A percentile compares a stretch with the other conserved stretches of the same genome.
Conservation (phyloP, 2,797 vertebrate genomes). For the Danio albolineatus region DNA sequence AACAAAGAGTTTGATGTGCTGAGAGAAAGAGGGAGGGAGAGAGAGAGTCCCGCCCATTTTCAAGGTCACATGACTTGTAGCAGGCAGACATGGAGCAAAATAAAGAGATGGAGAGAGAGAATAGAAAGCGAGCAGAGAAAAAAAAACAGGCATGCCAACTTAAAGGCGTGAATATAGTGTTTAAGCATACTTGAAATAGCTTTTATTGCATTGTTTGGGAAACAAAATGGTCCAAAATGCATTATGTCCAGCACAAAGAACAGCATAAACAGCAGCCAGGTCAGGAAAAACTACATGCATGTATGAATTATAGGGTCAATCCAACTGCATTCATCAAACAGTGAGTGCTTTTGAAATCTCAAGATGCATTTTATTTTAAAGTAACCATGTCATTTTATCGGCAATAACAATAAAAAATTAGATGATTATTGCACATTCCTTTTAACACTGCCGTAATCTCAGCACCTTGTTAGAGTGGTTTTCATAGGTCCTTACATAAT, state of each 20-base stretch:
- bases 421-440: too few species aligned
- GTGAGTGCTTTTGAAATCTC: too few species aligned
- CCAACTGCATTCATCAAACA: too few species aligned
- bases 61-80: slow-evolving; percentile 39
- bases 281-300: too few species aligned
- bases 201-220: slow-evolving; percentile 20
- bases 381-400: too few species aligned
- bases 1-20: slow-evolving; percentile 55
- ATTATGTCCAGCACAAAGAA: background rate
- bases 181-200: slow-evolving; percentile 16
- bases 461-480: background rate
- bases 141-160: background rate
- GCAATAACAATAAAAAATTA: too few species aligned
- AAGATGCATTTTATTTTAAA: too few species aligned
- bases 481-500: background rate
- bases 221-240: background rate
- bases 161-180: slow-evolving; percentile 15
- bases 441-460: too few species aligned
- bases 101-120: slow-evolving; percentile 14
- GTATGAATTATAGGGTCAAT: too few species aligned
- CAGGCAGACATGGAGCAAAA: slow-evolving; percentile 6
- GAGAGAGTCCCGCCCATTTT: slow-evolving; percentile 7
- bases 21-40: background rate
- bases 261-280: background rate
- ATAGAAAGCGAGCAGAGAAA: background rate